Evolutionary conservation across 2,797 vertebrate genomes (phyloP), one percentile per base, ranked within the genome.

Genomic region (Fringilla coelebs): DNA sequence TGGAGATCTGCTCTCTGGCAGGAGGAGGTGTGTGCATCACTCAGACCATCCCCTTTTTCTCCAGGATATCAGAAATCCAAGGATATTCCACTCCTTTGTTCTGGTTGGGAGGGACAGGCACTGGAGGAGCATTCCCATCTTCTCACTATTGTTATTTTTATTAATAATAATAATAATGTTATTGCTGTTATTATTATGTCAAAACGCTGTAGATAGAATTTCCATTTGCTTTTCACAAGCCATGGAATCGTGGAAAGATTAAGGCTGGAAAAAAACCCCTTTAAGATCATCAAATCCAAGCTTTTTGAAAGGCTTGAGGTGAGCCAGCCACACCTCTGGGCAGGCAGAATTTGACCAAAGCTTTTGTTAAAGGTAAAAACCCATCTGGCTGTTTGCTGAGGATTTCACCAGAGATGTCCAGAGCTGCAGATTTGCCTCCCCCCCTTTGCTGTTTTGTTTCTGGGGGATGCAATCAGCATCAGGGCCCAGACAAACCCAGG

Each of bases 41-140:
- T 61, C 34, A 9, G 6, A 24, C 7, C 41, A 14, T 26, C 34
- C 40, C 52, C 63, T 48, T 40, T 46, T 12, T 3, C 34, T 26
- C 43, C 63, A 48, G 43, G 18, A 22, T 3, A 2, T 17, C 45
- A 26, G 14, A 58, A 79, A 57, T 13, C 75, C 52, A 2, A 7
- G 76, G 34, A 15, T n/a, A 1, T 45, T 40, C 22, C 43, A 5
- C 11, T 51, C 3, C 18, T 78, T 68, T 63, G 41, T 43, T 60
- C 60, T 61, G 58, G 26, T 25, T 49, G 52, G 29, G 22, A 40
- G 57, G 77, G 48, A 7, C 24, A 8, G 54, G 21, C 78, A 1
- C 7, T 21, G 3, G 9, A 4, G 0, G 43, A 41, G 10, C 0
- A 1, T 32, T 52, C 49, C 55, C 17, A 1, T 17, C 24, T 6